Base-by-base conservation (phyloP, 2,797 vertebrate species). In the Heterohyrax brucei region DNA sequence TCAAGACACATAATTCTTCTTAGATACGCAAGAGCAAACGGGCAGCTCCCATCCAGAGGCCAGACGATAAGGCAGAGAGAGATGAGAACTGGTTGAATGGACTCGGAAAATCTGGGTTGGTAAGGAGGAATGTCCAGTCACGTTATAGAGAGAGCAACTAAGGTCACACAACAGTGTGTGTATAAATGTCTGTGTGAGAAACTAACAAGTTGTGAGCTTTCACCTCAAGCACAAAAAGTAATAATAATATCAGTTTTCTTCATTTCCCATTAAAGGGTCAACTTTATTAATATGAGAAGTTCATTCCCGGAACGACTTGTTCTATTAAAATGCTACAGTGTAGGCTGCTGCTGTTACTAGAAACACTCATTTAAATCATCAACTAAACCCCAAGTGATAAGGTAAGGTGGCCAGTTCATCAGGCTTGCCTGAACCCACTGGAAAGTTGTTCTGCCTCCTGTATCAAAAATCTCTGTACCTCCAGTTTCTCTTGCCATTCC, bases 341-440 rank as follows among this genome's bases (percentile, higher is more conserved):
- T 30, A 93, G 91, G 39, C 8, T 61, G 84, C 5, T 48, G 13
- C 90, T 88, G 30, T 72, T 90, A 8, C 8, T 24, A 64, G 64
- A 81, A 87, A 92, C 19, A 89, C 30, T 93, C 68, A 76, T 81
- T 46, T 75, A 94, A 93, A 68, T 79, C 83, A 3, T 75, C n/a
- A 77, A 39, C 75, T 91, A 62, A 75, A 64, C 77, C 30, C 62
- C 87, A 82, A 26, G n/a, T 78, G 19, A 82, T 79, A 28, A 72
- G 14, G 53, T 73, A 19, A 91, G 33, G 33, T 80, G 68, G 2
- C 24, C 16, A 5, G 77, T 93, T 78, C 50, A 33, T 61, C 30
- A 85, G 28, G n/a, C 14, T 68, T 70, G 10, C 30, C 7, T 73
- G 72, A 78, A 7, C 56, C 72, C 53, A 61, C 26, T 33, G 21